Percentiles rank a stretch among this genome's conserved stretches.
Evolutionary conservation across 2,797 vertebrate genomes (phyloP).

Genomic region (Lemur catta): DNA sequence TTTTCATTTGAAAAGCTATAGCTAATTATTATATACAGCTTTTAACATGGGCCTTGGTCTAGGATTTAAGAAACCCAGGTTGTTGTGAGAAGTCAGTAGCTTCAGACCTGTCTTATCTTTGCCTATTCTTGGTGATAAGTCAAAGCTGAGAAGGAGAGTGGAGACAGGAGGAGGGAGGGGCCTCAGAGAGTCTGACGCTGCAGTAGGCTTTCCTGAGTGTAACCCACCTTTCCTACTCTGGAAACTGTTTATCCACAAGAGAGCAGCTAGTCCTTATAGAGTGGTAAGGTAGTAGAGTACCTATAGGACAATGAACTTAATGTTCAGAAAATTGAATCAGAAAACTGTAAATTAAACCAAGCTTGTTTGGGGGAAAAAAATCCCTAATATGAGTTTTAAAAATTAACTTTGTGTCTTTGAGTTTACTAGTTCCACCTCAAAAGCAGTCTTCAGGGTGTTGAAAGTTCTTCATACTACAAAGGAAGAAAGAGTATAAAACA

Average conservation of each 20-base stretch:
- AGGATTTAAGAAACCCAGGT: background rate
- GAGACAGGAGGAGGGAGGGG: background rate
- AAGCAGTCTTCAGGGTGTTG: background rate
- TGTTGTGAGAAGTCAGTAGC: background rate
- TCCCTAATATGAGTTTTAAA: background rate
- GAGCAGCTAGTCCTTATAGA: background rate
- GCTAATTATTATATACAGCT: background rate
- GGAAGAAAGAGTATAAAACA: background rate
- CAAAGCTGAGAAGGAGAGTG: background rate
- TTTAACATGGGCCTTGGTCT: background rate
- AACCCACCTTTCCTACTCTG: background rate
- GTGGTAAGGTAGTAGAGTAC: background rate
- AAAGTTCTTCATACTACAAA: slow-evolving; percentile 1
- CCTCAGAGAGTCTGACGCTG: background rate
- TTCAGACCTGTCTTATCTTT: background rate
- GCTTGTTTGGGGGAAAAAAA: background rate
- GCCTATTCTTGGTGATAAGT: background rate
- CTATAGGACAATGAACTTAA: background rate
- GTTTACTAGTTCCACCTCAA: background rate
- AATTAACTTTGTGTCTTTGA: background rate
- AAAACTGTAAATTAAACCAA: background rate
- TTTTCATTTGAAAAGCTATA: slow-evolving; percentile 34
- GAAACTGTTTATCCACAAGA: background rate
- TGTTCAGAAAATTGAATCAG: background rate
- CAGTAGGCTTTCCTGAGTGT: background rate